phyloP scores from a whole-genome alignment of 2,113 vertebrate species.

The Gymnarchus niloticus region DNA sequence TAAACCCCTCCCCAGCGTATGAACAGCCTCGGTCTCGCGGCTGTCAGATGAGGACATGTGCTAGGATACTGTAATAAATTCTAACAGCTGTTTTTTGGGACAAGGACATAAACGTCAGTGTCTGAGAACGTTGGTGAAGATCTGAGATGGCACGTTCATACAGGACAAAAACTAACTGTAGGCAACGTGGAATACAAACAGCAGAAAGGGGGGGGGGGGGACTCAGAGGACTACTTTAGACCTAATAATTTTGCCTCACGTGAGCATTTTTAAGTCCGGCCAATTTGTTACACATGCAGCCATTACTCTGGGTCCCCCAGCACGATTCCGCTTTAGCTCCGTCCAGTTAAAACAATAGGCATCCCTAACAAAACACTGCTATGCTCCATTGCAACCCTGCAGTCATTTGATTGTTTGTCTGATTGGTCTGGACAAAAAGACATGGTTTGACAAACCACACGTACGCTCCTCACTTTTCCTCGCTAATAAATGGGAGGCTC shows the following conservation, averaged over 20 bases:
- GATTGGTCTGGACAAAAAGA: not conserved
- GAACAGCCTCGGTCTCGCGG: not conserved
- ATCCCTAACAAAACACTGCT: not conserved
- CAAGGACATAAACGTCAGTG: no score
- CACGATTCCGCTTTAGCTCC: not conserved
- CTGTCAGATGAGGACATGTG: not conserved
- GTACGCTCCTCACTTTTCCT: constrained; percentile 18
- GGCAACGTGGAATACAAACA: not conserved
- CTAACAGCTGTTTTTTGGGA: not conserved
- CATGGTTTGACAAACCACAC: not conserved
- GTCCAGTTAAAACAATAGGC: constrained; percentile 3
- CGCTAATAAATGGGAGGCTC: constrained; percentile 26
- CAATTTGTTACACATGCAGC: not conserved
- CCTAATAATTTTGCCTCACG: not conserved
- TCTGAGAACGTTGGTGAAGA: not conserved
- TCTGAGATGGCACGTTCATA: not conserved
- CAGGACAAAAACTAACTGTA: not conserved
- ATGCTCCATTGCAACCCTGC: not conserved
- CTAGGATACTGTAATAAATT: not conserved
- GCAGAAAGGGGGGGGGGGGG: not conserved
- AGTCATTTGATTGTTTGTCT: constrained; percentile 8
- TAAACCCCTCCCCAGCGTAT: not conserved
- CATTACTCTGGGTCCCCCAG: not conserved
- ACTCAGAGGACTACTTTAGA: not conserved
- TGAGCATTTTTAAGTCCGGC: not conserved